phyloP scores from a whole-genome alignment of 1,140 invertebrate species.

The Streblospio benedicti region DNA sequence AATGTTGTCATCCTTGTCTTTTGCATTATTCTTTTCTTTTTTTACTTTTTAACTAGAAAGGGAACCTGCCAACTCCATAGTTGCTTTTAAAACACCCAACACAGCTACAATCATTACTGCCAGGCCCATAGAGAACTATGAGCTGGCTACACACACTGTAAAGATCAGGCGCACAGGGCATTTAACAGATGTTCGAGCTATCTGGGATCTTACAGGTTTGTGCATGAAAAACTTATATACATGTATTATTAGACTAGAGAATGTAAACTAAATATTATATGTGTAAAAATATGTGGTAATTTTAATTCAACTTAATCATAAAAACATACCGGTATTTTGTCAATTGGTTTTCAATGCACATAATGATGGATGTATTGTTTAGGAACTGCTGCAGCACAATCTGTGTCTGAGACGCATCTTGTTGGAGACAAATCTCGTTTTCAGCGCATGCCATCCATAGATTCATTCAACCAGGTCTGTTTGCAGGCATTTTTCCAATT shows the following conservation, averaged over 20 bases:
- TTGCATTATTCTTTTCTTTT: too few relatives aligned
- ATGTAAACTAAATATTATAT: neutral
- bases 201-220: slow-evolving; percentile 48
- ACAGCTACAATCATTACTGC: too few relatives aligned
- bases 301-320: neutral
- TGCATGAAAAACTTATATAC: neutral
- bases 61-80: too few relatives aligned
- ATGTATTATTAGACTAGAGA: slow-evolving; percentile 19
- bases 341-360: neutral
- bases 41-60: too few relatives aligned
- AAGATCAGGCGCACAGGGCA: slow-evolving; percentile 50
- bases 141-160: slow-evolving; percentile 52
- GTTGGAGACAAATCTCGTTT: slow-evolving; percentile 41
- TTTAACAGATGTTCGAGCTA: slow-evolving; percentile 48
- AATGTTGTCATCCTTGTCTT: too few relatives aligned
- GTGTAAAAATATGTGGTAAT: neutral
- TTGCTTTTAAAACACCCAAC: too few relatives aligned
- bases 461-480: slow-evolving; percentile 45
- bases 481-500: neutral
- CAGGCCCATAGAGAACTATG: slow-evolving; percentile 43
- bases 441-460: slow-evolving; percentile 45
- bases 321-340: neutral
- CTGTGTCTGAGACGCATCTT: slow-evolving; percentile 34
- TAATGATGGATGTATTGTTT: slow-evolving; percentile 5
- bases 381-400: slow-evolving; percentile 43